A percentile compares a stretch with the other conserved stretches of the same genome.
phyloP scores from a whole-genome alignment of 2,113 vertebrate species.

The Myrmecobius fasciatus region DNA sequence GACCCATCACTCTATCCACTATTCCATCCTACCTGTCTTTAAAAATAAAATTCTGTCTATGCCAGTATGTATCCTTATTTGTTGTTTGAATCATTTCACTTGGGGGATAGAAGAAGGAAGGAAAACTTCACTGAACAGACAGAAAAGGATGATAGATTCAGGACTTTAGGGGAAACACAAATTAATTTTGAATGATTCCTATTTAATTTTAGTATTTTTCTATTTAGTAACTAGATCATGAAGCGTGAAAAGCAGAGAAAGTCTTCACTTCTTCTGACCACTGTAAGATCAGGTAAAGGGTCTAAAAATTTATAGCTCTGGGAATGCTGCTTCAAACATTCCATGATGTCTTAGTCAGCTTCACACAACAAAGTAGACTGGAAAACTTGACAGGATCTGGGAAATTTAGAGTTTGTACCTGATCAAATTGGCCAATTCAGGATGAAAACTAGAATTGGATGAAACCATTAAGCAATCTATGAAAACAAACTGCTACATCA shows the following conservation, averaged over 20 bases:
- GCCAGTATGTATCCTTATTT: no score
- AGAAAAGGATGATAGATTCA: no score
- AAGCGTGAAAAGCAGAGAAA: background rate
- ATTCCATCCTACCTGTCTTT: background rate
- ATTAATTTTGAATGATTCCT: conserved; percentile 3
- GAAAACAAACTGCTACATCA: background rate
- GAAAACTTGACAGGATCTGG: background rate
- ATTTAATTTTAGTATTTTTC: background rate
- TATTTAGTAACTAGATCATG: background rate
- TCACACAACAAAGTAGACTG: background rate
- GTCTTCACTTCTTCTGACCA: background rate
- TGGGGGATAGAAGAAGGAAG: no score
- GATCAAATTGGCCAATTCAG: background rate
- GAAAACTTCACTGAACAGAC: no score
- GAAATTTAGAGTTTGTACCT: background rate
- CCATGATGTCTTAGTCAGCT: background rate
- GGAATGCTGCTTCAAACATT: background rate
- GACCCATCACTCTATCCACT: no score
- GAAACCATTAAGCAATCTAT: background rate
- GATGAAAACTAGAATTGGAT: background rate
- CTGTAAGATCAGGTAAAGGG: background rate
- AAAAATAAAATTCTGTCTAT: conserved; percentile 17
- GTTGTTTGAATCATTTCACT: no score
- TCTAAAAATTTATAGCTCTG: background rate
- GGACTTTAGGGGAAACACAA: no score